Evolutionary conservation across 2,113 vertebrate species (phyloP).

Genomic region (Oenanthe melanoleuca): DNA sequence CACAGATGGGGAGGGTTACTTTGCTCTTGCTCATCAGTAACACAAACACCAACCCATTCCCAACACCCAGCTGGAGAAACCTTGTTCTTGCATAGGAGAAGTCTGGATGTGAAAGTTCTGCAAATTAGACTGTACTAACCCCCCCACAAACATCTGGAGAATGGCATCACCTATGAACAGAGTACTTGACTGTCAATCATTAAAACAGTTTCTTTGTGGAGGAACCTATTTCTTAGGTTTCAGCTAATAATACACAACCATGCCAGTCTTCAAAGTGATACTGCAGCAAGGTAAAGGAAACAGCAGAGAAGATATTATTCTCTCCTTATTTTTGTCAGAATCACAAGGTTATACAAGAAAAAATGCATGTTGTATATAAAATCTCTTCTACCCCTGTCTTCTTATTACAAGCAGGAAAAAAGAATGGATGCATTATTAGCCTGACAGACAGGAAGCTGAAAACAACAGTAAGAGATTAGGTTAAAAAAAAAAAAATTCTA

Average conservation of each 20-base stretch:
- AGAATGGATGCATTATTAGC: not conserved
- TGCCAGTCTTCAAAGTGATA: not conserved
- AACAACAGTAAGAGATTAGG: not conserved
- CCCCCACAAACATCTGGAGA: not conserved
- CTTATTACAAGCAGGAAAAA: not conserved
- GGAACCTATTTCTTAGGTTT: not conserved
- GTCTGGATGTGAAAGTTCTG: not conserved
- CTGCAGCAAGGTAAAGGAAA: not conserved
- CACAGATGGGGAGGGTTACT: not conserved
- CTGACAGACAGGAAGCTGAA: not conserved
- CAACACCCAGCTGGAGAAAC: not conserved
- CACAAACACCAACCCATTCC: not conserved
- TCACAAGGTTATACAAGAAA: not conserved
- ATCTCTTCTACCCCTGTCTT: not conserved
- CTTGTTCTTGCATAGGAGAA: not conserved
- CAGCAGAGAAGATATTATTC: fast-evolving
- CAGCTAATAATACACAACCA: not conserved
- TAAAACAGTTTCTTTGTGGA: not conserved
- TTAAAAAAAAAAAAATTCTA: not conserved
- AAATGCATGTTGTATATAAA: not conserved
- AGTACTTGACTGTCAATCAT: not conserved
- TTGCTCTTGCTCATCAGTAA: not conserved
- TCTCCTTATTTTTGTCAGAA: not conserved
- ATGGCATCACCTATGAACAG: not conserved
- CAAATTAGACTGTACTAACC: not conserved